Evolutionary conservation across 2,797 vertebrate species (phyloP).

Genomic region (Helicolenus hilgendorfi): DNA sequence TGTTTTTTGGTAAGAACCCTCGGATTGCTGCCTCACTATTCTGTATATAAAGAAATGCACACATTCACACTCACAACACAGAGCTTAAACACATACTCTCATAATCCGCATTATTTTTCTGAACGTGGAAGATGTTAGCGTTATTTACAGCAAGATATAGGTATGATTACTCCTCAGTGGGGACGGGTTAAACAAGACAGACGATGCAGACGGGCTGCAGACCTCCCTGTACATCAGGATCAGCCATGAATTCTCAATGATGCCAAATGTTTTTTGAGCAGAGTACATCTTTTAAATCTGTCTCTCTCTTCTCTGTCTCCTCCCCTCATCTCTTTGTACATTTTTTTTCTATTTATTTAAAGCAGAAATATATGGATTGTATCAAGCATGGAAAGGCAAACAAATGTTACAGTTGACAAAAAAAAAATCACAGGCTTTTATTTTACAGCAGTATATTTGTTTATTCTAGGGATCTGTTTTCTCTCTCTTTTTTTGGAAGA

Average conservation of each 20-base stretch:
- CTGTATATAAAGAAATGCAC: constrained; percentile 80
- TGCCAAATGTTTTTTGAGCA: constrained; percentile 85
- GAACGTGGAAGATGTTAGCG: constrained; percentile 76
- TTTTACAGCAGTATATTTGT: constrained; percentile 87
- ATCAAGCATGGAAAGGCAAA: constrained; percentile 87
- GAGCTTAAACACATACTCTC: constrained; percentile 63
- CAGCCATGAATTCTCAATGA: constrained; percentile 77
- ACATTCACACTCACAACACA: constrained; percentile 46
- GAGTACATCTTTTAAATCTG: constrained; percentile 65
- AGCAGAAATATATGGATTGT: constrained; percentile 89
- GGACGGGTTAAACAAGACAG: constrained; percentile 54
- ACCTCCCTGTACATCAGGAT: constrained; percentile 68
- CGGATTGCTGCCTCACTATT: constrained; percentile 81
- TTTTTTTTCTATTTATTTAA: constrained; percentile 91
- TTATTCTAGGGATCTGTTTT: constrained; percentile 82
- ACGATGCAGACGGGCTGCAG: constrained; percentile 53
- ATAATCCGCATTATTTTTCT: constrained; percentile 76
- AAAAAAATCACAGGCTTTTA: constrained; percentile 86
- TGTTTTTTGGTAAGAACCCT: constrained; percentile 73
- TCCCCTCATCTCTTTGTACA: constrained; percentile 84
- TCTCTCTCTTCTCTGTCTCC: constrained; percentile 43
- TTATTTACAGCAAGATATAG: constrained; percentile 75
- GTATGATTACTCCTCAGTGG: constrained; percentile 59
- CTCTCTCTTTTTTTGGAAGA: constrained; percentile 80
- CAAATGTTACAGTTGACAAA: constrained; percentile 73